Evolutionary conservation across 2,113 vertebrate genomes (phyloP), one percentile per base, ranked within the genome.

Genomic region (Rutilus rutilus): DNA sequence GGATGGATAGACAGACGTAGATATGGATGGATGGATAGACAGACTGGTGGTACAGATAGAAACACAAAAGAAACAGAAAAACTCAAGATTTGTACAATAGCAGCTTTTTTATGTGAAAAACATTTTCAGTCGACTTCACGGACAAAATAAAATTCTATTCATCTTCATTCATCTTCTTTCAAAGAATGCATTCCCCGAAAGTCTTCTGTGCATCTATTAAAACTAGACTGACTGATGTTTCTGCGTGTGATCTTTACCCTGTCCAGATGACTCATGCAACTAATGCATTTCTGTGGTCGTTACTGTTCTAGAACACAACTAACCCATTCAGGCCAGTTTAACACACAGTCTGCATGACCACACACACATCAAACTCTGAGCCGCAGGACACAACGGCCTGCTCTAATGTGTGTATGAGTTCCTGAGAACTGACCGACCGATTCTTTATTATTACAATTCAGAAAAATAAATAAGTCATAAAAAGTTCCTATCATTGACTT

Each of bases 231-330:
- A 78, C 14, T 7, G 59, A 42, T 64, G 21, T 81, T 36, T 81
- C 25, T 47, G 57, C 36, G 59, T 45, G 78, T 64, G 59, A 81
- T 45, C 78, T 64, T 64, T 47, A 64, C 9, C 59, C 78, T 30
- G 59, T 47, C 78, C 10, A 21, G 21, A 23, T 59, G 76, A 59
- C 50, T 81, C 39, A 81, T 23, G 57, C 17, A 45, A 47, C 78
- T 47, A 62, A 81, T 81, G 78, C 57, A 64, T 45, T 62, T 80
- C 52, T 79, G 77, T 79, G 73, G 2, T 75, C 25, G n/a, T 47
- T 80, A 45, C 78, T 80, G 78, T 80, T 39, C 78, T 64, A 64
- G 78, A 65, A 81, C n/a, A 81, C 78, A 81, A 30, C 59, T 27
- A 64, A 64, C 78, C 59, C 78, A 65, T 81, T 81, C 73, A 75